phyloP scores from a whole-genome alignment of 2,888 invertebrate species.

The Catocala nupta region DNA sequence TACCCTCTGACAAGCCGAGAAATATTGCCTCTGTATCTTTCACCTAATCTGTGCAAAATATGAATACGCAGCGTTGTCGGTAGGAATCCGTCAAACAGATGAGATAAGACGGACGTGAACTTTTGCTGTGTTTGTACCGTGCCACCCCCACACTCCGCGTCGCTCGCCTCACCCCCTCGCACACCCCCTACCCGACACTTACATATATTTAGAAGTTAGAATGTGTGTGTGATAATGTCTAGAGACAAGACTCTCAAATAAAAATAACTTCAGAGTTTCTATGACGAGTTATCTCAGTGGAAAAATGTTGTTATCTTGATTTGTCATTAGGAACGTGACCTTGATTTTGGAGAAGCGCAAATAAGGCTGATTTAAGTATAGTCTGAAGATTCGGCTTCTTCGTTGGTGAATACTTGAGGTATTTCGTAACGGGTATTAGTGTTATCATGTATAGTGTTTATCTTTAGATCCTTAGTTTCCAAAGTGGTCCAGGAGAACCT shows the following conservation, averaged over 20 bases:
- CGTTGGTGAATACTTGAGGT: no score
- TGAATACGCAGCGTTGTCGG: conserved; percentile 82
- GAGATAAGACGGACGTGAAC: conserved; percentile 83
- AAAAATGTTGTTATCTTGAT: no score
- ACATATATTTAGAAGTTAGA: conserved; percentile 51
- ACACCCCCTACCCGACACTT: conserved; percentile 49
- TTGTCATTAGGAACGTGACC: no score
- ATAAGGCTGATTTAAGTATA: no score
- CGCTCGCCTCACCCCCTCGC: conserved; percentile 27
- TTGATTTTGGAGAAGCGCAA: no score
- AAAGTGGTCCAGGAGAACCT: no score
- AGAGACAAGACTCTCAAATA: conserved; percentile 40
- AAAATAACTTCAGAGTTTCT: conserved; percentile 30
- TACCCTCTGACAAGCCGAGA: not conserved
- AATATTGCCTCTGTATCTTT: conserved; percentile 51
- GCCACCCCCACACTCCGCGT: conserved; percentile 41
- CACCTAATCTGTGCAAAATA: conserved; percentile 73
- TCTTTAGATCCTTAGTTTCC: no score
- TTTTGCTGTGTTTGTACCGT: conserved; percentile 75
- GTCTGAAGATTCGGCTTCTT: no score
- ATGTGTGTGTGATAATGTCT: conserved; percentile 52
- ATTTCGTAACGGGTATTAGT: no score
- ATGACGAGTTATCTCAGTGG: conserved; percentile 7
- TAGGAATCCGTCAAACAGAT: conserved; percentile 85
- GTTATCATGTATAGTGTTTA: no score